phyloP scores from a whole-genome alignment of 2,797 vertebrate species.

The Lacerta agilis region DNA sequence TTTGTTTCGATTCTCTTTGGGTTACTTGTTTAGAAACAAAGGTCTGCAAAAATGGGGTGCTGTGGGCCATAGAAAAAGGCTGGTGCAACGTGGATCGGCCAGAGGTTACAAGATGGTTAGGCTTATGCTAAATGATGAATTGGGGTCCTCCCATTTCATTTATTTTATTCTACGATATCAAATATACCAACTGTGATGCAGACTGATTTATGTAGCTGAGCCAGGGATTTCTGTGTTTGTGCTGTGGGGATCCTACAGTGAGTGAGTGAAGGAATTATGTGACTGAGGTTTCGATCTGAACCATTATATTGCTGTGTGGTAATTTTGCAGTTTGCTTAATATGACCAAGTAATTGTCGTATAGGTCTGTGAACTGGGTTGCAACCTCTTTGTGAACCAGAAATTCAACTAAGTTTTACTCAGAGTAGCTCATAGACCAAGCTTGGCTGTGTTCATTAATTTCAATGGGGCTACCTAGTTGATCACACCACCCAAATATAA shows the following conservation, averaged over 20 bases:
- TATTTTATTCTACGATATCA: background rate
- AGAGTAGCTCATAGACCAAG: no score
- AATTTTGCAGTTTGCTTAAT: background rate
- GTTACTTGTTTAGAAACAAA: background rate
- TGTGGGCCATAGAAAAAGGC: background rate
- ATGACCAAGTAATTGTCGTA: background rate
- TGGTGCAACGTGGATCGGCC: background rate
- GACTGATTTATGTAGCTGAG: background rate
- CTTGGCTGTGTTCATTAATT: no score
- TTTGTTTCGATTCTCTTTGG: background rate
- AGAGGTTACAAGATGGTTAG: background rate
- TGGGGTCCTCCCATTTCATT: background rate
- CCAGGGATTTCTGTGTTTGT: background rate
- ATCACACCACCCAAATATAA: no score
- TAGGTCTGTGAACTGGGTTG: background rate
- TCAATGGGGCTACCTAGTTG: no score
- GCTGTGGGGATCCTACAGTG: background rate
- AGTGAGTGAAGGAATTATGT: no score
- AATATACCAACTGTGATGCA: background rate
- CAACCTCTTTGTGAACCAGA: background rate
- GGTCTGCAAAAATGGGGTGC: background rate
- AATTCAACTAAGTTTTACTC: no score
- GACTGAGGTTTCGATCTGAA: background rate
- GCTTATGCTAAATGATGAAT: background rate
- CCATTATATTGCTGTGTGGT: background rate